phyloP scores from a whole-genome alignment of 2,113 vertebrate genomes.

The Dipodomys spectabilis region DNA sequence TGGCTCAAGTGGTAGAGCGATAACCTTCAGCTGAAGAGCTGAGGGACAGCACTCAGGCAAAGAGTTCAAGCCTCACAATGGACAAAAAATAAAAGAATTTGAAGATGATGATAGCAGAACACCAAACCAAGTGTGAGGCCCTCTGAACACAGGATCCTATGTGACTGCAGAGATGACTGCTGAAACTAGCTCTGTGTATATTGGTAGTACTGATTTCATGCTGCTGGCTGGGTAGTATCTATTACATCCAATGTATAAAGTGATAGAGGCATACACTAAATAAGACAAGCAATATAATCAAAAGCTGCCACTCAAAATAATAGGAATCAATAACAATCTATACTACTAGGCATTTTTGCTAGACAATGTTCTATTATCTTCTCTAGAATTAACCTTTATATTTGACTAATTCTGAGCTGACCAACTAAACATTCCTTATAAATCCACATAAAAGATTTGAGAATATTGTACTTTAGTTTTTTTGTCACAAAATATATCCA shows the following conservation, averaged over 20 bases:
- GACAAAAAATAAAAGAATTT: neutral
- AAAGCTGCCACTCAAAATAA: constrained; percentile 5
- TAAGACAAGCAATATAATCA: constrained; percentile 6
- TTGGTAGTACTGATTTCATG: constrained; percentile 4
- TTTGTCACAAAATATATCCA: constrained; percentile 6
- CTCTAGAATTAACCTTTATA: constrained; percentile 21
- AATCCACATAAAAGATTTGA: constrained; percentile 40
- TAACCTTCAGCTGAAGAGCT: too few species aligned
- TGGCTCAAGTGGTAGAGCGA: too few species aligned
- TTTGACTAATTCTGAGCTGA: constrained; percentile 50
- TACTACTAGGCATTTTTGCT: neutral
- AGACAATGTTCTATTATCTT: constrained; percentile 17
- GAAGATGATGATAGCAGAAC: neutral
- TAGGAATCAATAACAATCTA: constrained; percentile 1
- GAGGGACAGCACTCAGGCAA: too few species aligned
- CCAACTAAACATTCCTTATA: constrained; percentile 17
- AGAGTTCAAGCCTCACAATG: too few species aligned
- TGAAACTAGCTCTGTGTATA: neutral
- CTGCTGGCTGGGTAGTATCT: neutral
- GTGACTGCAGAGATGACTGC: neutral
- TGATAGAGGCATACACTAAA: neutral
- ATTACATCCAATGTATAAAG: neutral
- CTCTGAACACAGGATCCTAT: neutral
- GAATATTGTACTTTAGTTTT: constrained; percentile 51
- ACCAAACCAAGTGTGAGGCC: neutral